phyloP scores from a whole-genome alignment of 2,797 vertebrate species.

The Knipowitschia caucasica region DNA sequence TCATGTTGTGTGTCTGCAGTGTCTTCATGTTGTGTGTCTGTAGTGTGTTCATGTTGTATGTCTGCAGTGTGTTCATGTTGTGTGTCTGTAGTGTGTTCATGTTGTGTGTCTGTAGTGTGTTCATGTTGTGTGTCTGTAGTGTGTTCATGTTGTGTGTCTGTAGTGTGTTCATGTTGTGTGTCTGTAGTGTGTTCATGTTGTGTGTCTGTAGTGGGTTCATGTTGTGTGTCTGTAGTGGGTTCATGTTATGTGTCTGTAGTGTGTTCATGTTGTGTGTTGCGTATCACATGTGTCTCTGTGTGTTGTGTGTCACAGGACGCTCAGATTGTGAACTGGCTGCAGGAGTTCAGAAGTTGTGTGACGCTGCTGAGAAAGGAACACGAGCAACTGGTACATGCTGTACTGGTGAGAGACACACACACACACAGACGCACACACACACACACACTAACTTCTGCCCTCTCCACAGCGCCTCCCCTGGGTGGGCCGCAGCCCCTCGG shows the following conservation, averaged over 20 bases:
- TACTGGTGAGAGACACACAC: constrained; percentile 82
- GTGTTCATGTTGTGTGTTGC: no score
- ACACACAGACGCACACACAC: background rate
- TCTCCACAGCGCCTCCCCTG: constrained; percentile 81
- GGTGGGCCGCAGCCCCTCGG: constrained; percentile 82
- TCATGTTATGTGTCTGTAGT: background rate
- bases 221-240: background rate
- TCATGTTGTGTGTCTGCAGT: background rate
- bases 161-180: no score
- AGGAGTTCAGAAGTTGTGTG: constrained; percentile 85
- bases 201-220: no score
- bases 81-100: background rate
- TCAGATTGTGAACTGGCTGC: constrained; percentile 93
- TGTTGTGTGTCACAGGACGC: constrained; percentile 76
- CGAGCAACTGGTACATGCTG: constrained; percentile 83
- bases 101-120: no score
- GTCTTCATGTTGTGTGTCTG: no score
- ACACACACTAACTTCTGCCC: background rate
- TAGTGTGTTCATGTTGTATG: background rate
- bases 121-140: background rate
- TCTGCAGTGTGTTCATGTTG: no score
- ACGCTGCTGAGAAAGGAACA: constrained; percentile 87
- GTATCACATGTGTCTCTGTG: background rate
- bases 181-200: background rate
- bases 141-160: background rate